Base-by-base conservation (phyloP, 2,888 invertebrate genomes). In the Ormyrus labotus region DNA sequence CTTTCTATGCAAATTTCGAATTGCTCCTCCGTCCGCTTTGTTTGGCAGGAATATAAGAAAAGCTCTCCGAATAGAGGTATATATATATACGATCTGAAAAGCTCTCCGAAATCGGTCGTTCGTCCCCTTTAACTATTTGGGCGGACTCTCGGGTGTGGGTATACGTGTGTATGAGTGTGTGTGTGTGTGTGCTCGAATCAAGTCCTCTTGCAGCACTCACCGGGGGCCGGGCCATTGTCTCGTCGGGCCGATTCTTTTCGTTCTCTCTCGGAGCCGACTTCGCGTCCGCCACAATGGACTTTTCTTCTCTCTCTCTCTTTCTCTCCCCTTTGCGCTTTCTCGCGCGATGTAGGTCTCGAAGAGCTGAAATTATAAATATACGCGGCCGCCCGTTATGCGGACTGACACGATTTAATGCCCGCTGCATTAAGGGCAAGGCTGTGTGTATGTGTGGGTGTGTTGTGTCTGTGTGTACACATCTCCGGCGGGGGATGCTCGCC, bases 341-440 rank as follows among this genome's bases (percentile, higher is more conserved):
- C 11, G 9, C 70, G 9, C 34, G 55, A 71, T 71, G 50, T 71
- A 71, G 71, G 71, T 71, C 71, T 71, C 60, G 60, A 60, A 71
- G 34, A 34, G 34, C 60, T 71, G 50, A 71, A 71, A 71, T 71
- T 71, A 51, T 71, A 71, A 71, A 71, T 61, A 61, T n/a, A 13
- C n/a, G 45, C 13, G 8, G 50, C 11, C 45, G 45, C 6, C n/a
- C n/a, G 50, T n/a, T 34, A 34, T 34, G 34, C 47, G 50, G 34
- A n/a, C 13, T 65, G 65, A 65, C 65, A 65, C 65, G 50, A 65
- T 65, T 65, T 65, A 65, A 65, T 50, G 65, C 64, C 6, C 48
- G 64, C n/a, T 65, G 65, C 50, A 65, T 65, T 65, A 65, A 65
- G 65, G 13, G 47, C 65, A 65, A 50, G 1, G 7, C 2, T 9